Evolutionary conservation across 2,797 vertebrate genomes (phyloP).

Genomic region (Bradypodion ventrale): DNA sequence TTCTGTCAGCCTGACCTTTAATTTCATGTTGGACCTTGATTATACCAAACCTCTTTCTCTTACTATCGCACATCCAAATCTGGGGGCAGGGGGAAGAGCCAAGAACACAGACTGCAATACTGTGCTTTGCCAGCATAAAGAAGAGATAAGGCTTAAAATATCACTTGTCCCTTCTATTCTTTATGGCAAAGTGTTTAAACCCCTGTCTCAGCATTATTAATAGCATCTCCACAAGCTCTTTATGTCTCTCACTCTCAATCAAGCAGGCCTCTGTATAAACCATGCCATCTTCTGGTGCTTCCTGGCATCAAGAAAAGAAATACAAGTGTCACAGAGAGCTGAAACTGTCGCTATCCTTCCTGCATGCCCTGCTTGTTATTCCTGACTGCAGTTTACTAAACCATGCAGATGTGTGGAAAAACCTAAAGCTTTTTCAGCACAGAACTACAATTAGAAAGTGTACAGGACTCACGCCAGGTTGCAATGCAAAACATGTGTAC

Average conservation of each 20-base stretch:
- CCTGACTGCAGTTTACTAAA: background rate
- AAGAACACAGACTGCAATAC: background rate
- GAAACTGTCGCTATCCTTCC: background rate
- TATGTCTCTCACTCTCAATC: constrained; percentile 30
- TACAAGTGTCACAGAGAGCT: constrained; percentile 34
- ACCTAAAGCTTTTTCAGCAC: background rate
- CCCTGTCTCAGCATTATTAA: constrained; percentile 47
- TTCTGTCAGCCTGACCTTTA: constrained; percentile 42
- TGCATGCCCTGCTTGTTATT: background rate
- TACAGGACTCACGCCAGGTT: constrained; percentile 10
- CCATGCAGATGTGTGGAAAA: background rate
- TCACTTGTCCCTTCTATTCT: constrained; percentile 33
- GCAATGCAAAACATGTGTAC: constrained; percentile 1
- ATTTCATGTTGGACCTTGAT: background rate
- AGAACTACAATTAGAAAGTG: constrained; percentile 21
- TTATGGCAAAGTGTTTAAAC: constrained; percentile 31
- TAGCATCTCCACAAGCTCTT: constrained; percentile 43
- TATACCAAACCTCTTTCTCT: constrained; percentile 25
- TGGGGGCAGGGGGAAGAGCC: background rate
- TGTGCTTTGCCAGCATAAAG: constrained; percentile 43
- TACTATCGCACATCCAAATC: constrained; percentile 24
- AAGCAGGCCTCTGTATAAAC: constrained; percentile 68
- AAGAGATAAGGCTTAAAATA: constrained; percentile 46
- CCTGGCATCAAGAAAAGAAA: constrained; percentile 68
- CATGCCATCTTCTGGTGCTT: constrained; percentile 85